Base-by-base conservation (phyloP, 1,140 invertebrate species). In the Dreissena polymorpha region DNA sequence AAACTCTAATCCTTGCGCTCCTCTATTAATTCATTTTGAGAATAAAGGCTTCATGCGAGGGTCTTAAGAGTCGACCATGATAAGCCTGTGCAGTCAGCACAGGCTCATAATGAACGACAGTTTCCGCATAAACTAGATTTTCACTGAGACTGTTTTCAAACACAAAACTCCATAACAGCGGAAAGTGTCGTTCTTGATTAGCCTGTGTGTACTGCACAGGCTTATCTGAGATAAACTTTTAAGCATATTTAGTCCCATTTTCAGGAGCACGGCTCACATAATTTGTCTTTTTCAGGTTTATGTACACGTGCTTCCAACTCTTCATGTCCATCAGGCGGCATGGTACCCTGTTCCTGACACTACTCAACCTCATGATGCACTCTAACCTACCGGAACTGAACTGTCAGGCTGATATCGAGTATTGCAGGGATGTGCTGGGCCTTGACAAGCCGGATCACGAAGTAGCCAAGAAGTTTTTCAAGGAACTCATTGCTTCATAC, bases 401-500 rank as follows among this genome's bases (percentile, higher is more conserved):
- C 10, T 51, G 67, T 10, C 14, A 50, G 16, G 51, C 18, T 8
- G 81, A 83, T 50, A 83, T 83, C 27, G 39, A 75, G 53, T 83
- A 76, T 50, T 76, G 72, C 63, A 29, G 81, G 50, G 27, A 69
- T 57, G 57, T 64, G 57, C 57, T 83, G 16, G 81, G 71, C 2
- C 16, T 83, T 21, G 81, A 83, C 23, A 75, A 83, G 71, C 53
- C 65, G 5, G 81, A 83, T 23, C 64, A 76, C 73, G 68, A 76
- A 21, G 81, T 73, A 3, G 81, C 71, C 10, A 69, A 68, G 27
- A 25, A 83, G 10, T 83, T 83, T 21, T 69, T 65, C 27, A 49
- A 63, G 50, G 68, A 60, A 23, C 65, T 83, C 7, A 39, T 70
- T 18, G n/a, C 10, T 13, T 76, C 81, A 13, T 71, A 70, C 25